Evolutionary conservation across 2,888 invertebrate species (phyloP), one percentile per base, ranked within the genome.

Genomic region (Andricus quercusramuli): DNA sequence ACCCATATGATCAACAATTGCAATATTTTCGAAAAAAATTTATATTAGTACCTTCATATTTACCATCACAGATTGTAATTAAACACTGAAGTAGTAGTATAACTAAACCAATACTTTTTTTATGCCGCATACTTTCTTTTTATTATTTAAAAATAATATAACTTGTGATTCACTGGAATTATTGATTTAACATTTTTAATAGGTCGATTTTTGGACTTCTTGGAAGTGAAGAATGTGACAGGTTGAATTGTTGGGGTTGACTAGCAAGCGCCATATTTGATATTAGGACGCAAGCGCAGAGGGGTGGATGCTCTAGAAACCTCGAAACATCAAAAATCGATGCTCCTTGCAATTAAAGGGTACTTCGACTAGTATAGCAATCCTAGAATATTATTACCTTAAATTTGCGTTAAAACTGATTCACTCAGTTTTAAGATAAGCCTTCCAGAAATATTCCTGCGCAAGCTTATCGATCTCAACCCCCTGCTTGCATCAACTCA

Each of bases 321-420:
- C 88, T 88, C 86, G 85, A 88, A 87, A 85, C 80, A 65, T 62
- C 74, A 82, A 85, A 84, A 88, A 90, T 90, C 89, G 89, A 89
- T 90, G 85, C 76, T 81, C 78, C 83, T 80, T 82, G 78, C 81
- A 86, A 86, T 84, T 85, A 81, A 74, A 84, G 84, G 83, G 79
- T 80, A 84, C 79, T 81, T 25, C 15, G 82, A 68, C 77, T 77
- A 41, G 44, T 62, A 15, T 4, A 37, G 37, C 44, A 68, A 44
- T 68, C 68, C 44, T 20, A 17, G 11, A 47, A 68, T 68, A 68
- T 47, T 44, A 68, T 68, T 68, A 44, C 25, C 13, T 68, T 68
- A 68, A 68, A 68, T 68, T 25, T 44, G 47, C 22, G 13, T 25
- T 17, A 25, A 68, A 68, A 68, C 44, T 25, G 67, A 22, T 41